phyloP scores from a whole-genome alignment of 2,113 vertebrate species.

The Protobothrops mucrosquamatus region DNA sequence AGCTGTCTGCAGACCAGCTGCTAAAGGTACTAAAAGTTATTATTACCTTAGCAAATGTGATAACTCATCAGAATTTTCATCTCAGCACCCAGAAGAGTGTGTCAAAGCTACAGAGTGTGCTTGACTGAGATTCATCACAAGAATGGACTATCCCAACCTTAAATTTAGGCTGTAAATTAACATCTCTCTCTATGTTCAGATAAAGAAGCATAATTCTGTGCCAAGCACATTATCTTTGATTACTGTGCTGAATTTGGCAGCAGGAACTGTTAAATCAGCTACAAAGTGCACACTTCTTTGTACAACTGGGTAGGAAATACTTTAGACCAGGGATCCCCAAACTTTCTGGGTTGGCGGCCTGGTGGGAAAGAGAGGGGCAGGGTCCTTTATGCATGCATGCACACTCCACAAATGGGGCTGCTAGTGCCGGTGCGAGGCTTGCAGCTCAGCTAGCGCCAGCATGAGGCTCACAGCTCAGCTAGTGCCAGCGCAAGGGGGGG shows the following conservation, averaged over 20 bases:
- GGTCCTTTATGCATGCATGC: too few relatives aligned
- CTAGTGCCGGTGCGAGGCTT: too few relatives aligned
- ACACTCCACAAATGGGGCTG: too few relatives aligned
- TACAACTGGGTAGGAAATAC: not conserved
- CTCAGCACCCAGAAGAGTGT: conserved; percentile 6
- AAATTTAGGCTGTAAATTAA: conserved; percentile 39
- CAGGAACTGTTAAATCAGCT: conserved; percentile 10
- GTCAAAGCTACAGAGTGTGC: conserved; percentile 14
- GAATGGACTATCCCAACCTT: conserved; percentile 9
- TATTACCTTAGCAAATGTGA: conserved; percentile 16
- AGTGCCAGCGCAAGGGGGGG: too few relatives aligned
- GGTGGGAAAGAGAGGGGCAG: too few relatives aligned
- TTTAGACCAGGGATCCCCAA: not conserved
- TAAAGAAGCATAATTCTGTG: conserved; percentile 25
- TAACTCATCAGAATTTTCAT: conserved; percentile 21
- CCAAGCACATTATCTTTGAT: conserved; percentile 37
- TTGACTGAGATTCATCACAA: not conserved
- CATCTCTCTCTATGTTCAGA: conserved; percentile 22
- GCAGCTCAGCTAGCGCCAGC: too few relatives aligned
- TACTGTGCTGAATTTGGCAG: conserved; percentile 32
- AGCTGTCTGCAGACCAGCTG: conserved; percentile 18
- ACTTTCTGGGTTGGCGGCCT: too few relatives aligned
- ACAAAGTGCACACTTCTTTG: conserved; percentile 23
- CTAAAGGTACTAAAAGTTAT: conserved; percentile 29
- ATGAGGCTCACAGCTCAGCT: too few relatives aligned